These are phyloP conservation scores for Pelodiscus sinensis DNA, from an alignment of 2,113 vertebrate species.

Conservation along the genomic window DNA sequence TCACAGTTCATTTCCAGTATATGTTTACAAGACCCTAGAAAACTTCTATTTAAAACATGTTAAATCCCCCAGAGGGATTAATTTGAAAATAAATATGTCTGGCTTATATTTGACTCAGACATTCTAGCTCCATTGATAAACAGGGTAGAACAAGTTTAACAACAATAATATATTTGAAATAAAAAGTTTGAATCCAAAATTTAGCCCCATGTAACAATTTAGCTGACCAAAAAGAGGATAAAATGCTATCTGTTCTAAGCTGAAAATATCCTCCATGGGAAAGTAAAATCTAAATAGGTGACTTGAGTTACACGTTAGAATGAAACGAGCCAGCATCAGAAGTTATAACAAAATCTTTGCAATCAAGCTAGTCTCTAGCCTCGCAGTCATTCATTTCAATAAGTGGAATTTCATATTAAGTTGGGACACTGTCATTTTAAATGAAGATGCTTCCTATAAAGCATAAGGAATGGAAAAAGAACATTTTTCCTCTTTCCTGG, in stretches of 20 bases:
- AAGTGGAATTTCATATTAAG: background rate
- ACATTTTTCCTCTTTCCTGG: background rate
- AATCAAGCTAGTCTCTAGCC: background rate
- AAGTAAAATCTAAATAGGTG: background rate
- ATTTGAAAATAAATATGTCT: background rate
- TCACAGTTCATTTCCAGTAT: background rate
- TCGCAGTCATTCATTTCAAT: background rate
- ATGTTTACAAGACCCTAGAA: background rate
- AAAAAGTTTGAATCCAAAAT: fast-evolving
- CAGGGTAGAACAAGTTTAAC: background rate
- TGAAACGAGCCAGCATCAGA: background rate
- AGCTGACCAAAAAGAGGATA: background rate
- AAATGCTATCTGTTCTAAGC: background rate
- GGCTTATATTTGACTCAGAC: background rate
- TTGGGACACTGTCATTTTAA: background rate
- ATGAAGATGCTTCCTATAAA: background rate
- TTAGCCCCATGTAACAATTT: background rate
- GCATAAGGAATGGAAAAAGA: background rate
- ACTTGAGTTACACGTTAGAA: background rate
- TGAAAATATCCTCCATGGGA: background rate
- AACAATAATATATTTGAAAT: background rate
- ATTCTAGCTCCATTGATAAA: background rate
- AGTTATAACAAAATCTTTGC: background rate
- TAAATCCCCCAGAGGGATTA: background rate
- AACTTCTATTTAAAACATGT: background rate